Percentiles rank a stretch among this genome's conserved stretches.
phyloP scores from a whole-genome alignment of 30 jellyfish, hydroid and myxozoan species.

The Euphysa ruthae region DNA sequence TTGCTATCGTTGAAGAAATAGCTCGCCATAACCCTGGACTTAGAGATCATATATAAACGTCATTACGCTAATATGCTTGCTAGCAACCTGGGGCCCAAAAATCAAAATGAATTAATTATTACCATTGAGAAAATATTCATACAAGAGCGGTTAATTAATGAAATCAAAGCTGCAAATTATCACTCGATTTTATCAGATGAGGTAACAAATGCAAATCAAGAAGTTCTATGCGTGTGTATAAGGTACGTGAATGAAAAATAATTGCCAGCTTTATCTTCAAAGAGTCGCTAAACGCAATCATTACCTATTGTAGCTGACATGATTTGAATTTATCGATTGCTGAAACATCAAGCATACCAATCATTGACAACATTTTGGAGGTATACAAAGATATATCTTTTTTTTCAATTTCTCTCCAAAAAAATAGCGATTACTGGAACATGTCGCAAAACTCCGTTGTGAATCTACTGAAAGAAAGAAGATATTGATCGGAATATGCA shows the following conservation, averaged over 20 bases:
- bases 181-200: neutral
- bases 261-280: neutral
- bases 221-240: too few species aligned
- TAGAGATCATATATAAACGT: neutral
- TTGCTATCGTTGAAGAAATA: neutral
- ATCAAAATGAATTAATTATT: neutral
- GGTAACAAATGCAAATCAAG: neutral
- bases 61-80: neutral
- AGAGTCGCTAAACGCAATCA: neutral
- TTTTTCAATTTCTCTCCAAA: too few species aligned
- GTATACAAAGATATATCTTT: too few species aligned
- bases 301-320: neutral
- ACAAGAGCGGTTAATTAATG: too few species aligned
- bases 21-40: constrained; percentile 1
- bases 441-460: neutral
- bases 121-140: too few species aligned
- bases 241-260: too few species aligned
- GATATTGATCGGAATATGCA: neutral
- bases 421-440: neutral
- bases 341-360: too few species aligned
- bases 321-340: neutral
- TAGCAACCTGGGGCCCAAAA: neutral
- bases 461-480: neutral
- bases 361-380: too few species aligned
- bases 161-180: neutral